These are phyloP conservation scores for Nothobranchius furzeri DNA, from an alignment of 2,113 vertebrate species.

Conservation along the genomic window DNA sequence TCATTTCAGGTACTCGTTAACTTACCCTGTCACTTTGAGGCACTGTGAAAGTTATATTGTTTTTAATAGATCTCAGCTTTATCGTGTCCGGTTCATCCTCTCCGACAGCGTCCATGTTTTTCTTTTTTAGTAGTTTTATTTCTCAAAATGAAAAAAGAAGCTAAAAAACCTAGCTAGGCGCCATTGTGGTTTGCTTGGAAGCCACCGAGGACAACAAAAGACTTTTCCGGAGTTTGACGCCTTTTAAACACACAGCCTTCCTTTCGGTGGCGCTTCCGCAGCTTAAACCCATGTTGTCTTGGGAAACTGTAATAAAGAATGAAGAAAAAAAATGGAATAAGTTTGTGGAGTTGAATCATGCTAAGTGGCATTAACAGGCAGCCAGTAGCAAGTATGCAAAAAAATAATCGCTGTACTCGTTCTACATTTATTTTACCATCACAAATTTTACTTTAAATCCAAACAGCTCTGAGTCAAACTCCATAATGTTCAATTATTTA, in stretches of 20 bases:
- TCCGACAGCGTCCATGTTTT: constrained; percentile 63
- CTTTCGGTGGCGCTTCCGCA: no score
- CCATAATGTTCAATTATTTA: no score
- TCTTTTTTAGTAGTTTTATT: background rate
- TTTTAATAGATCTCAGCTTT: constrained; percentile 76
- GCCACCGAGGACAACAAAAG: constrained; percentile 18
- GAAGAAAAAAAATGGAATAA: accelerated
- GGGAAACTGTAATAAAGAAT: background rate
- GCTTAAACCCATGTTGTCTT: background rate
- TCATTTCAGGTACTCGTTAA: background rate
- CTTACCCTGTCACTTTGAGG: constrained; percentile 78
- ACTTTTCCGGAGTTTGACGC: constrained; percentile 51
- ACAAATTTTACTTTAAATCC: background rate
- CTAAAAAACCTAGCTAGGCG: background rate
- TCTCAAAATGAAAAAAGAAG: accelerated
- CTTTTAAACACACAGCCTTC: background rate
- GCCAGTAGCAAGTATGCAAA: no score
- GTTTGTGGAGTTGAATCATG: background rate
- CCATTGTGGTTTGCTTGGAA: constrained; percentile 17
- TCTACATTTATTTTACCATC: background rate
- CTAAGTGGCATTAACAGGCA: background rate
- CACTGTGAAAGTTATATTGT: constrained; percentile 72
- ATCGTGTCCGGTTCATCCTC: constrained; percentile 74
- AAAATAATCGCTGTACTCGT: background rate
- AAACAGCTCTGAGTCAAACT: no score